A percentile compares a stretch with the other conserved stretches of the same genome.
These are phyloP conservation scores for Strigamia crassipes DNA, from an alignment of 2,888 invertebrate genomes.

Conservation along the genomic window DNA sequence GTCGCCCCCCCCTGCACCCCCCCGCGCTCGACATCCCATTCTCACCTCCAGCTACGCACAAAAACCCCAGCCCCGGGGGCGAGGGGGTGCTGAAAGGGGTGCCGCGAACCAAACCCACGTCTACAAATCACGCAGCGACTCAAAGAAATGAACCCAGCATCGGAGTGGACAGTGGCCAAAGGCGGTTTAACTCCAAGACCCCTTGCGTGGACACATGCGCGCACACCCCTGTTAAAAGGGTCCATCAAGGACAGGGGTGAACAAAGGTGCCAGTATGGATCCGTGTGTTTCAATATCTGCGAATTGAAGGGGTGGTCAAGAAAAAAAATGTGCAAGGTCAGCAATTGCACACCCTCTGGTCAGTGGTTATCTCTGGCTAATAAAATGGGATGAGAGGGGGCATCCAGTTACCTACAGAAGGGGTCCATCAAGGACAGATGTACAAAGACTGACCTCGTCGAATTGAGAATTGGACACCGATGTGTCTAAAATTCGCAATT, in stretches of 20 bases:
- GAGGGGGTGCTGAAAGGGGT: not conserved
- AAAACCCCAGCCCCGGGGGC: not conserved
- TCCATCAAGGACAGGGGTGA: not conserved
- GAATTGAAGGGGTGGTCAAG: not conserved
- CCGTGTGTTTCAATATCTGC: not conserved
- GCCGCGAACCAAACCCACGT: conserved; percentile 11
- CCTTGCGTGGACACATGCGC: not conserved
- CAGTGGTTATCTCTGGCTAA: not conserved
- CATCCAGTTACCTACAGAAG: not conserved
- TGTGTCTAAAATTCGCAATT: no score
- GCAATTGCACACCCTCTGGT: not conserved
- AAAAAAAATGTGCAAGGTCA: not conserved
- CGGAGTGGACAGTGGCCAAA: conserved; percentile 20
- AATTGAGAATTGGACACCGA: not conserved
- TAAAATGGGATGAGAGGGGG: not conserved
- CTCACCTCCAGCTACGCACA: conserved; percentile 1
- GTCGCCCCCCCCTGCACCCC: not conserved
- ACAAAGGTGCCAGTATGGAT: not conserved
- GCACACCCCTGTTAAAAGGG: not conserved
- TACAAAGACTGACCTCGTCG: not conserved
- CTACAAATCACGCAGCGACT: not conserved
- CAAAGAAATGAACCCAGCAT: not conserved
- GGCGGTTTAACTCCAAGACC: not conserved
- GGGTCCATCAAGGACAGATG: not conserved
- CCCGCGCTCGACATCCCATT: not conserved